phyloP scores from a whole-genome alignment of 2,113 vertebrate genomes.

The Passer montanus region DNA sequence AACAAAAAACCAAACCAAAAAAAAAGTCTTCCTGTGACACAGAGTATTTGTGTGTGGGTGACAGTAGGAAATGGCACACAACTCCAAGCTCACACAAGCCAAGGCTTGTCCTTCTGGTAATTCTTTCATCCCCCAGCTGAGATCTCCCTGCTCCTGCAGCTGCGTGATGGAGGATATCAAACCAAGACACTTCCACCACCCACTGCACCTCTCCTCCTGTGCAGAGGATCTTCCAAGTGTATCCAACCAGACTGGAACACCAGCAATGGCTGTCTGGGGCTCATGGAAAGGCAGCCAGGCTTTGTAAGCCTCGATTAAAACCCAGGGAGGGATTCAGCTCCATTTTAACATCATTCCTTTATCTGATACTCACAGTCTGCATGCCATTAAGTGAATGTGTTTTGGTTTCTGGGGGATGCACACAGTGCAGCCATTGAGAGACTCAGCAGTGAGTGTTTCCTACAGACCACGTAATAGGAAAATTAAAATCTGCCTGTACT shows the following conservation, averaged over 20 bases:
- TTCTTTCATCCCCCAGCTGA: neutral
- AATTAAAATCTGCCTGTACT: neutral
- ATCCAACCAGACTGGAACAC: neutral
- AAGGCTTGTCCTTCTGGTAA: neutral
- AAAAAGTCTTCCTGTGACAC: neutral
- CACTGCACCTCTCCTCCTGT: neutral
- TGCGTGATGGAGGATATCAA: neutral
- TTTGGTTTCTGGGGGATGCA: neutral
- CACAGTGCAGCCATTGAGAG: neutral
- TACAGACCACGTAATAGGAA: neutral
- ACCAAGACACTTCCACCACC: neutral
- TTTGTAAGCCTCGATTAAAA: neutral
- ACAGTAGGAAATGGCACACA: neutral
- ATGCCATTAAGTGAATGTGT: neutral
- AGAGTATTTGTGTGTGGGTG: too few species aligned
- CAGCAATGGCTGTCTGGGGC: fast-evolving
- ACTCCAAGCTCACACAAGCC: neutral
- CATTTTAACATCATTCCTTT: neutral
- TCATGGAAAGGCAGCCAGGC: neutral
- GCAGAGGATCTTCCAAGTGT: neutral
- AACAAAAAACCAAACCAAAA: too few species aligned
- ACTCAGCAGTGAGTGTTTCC: neutral
- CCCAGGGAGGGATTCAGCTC: neutral
- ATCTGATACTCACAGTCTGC: neutral
- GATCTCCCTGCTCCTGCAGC: neutral